Evolutionary conservation across 2,797 vertebrate species (phyloP).

Genomic region (Tokudaia tokunoshimensis): DNA sequence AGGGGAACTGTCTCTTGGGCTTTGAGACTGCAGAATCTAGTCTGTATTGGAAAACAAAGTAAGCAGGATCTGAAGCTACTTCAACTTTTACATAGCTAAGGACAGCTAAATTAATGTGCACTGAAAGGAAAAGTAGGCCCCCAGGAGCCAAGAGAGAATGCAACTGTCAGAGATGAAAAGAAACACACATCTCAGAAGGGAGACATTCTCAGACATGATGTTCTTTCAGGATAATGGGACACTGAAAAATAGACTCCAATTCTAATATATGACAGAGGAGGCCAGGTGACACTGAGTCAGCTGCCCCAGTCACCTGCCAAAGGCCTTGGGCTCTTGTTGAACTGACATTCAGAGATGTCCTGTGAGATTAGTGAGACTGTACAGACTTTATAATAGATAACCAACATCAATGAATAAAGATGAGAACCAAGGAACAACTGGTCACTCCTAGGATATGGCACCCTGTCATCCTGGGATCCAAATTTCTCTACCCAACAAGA

Average conservation of each 20-base stretch:
- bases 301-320: background rate
- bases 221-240: background rate
- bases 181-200: background rate
- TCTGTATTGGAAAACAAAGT: background rate
- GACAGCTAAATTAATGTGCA: too few species aligned
- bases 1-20: background rate
- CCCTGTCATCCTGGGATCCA: background rate
- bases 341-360: rapidly evolving
- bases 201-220: rapidly evolving
- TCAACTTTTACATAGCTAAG: background rate
- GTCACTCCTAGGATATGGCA: background rate
- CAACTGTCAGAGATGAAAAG: background rate
- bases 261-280: rapidly evolving
- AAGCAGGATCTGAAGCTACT: background rate
- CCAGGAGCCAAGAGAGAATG: background rate
- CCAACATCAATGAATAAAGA: background rate
- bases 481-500: background rate
- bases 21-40: background rate
- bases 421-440: rapidly evolving
- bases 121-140: background rate
- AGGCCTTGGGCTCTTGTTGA: background rate
- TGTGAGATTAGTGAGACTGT: background rate
- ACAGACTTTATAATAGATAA: too few species aligned
- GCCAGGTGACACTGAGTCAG: rapidly evolving
- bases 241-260: too few species aligned